Evolutionary conservation across 2,113 vertebrate genomes (phyloP).

Genomic region (Vicugna pacos): DNA sequence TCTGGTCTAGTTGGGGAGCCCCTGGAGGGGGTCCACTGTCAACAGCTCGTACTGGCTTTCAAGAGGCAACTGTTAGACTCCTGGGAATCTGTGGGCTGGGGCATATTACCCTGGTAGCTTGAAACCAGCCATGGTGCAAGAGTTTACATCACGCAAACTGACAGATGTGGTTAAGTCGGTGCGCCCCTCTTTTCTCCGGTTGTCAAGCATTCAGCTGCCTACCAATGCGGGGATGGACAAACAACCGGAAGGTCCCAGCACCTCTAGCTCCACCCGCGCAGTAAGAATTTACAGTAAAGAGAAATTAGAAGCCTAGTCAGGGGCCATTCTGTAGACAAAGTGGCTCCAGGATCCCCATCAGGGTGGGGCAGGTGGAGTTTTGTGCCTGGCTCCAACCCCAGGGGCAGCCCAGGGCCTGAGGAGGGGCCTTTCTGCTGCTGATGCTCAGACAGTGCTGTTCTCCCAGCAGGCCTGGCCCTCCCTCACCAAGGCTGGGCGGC

Average conservation of each 20-base stretch:
- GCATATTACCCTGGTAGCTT: not conserved
- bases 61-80: not conserved
- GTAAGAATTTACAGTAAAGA: not conserved
- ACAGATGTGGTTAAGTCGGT: not conserved
- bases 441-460: not conserved
- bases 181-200: not conserved
- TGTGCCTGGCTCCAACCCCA: not conserved
- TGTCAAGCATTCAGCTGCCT: not conserved
- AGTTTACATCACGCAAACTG: not conserved
- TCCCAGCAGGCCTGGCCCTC: too few species aligned
- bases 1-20: too few species aligned
- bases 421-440: fast-evolving
- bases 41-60: not conserved
- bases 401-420: fast-evolving
- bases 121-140: not conserved
- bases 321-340: not conserved
- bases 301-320: not conserved
- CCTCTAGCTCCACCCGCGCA: not conserved
- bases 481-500: fast-evolving
- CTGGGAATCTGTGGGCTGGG: not conserved
- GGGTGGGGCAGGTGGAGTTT: not conserved
- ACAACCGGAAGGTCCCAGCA: not conserved
- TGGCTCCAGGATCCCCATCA: not conserved
- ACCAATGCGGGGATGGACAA: not conserved
- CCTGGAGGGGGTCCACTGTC: too few species aligned